phyloP scores from a whole-genome alignment of 1,140 invertebrate species.

The Aricia agestis region DNA sequence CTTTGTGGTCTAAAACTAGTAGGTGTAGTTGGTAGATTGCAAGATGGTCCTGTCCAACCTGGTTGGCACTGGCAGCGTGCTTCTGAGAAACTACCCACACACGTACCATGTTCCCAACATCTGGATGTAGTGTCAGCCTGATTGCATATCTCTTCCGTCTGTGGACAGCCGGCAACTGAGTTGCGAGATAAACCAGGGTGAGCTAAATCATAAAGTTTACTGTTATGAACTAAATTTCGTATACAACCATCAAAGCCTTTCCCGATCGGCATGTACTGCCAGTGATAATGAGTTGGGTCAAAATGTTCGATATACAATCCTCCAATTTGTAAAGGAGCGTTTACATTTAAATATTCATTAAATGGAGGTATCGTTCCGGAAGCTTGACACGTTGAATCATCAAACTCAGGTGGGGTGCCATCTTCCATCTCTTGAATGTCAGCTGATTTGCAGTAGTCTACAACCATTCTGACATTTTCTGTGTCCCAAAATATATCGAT shows the following conservation, averaged over 20 bases:
- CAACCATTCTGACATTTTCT: constrained; percentile 92
- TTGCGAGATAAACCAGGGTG: constrained; percentile 90
- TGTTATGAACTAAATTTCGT: constrained; percentile 95
- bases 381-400: constrained; percentile 92
- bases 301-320: constrained; percentile 92
- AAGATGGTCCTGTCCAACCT: constrained; percentile 92
- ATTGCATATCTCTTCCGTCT: constrained; percentile 92
- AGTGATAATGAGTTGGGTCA: constrained; percentile 89
- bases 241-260: constrained; percentile 97
- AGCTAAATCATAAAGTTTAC: constrained; percentile 94
- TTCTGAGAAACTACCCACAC: constrained; percentile 92
- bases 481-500: constrained; percentile 97
- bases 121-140: constrained; percentile 87
- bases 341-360: constrained; percentile 97
- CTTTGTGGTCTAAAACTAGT: constrained; percentile 94
- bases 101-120: constrained; percentile 94
- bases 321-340: constrained; percentile 95
- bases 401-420: constrained; percentile 89
- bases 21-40: constrained; percentile 88
- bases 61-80: constrained; percentile 94
- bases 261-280: constrained; percentile 90
- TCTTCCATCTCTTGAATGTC: constrained; percentile 92
- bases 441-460: constrained; percentile 93
- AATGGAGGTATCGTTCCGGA: constrained; percentile 93
- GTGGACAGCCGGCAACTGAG: constrained; percentile 91